These are phyloP conservation scores for human (Homo sapiens) DNA, from an alignment of 2,113 vertebrate genomes.

Conservation along the genomic window DNA sequence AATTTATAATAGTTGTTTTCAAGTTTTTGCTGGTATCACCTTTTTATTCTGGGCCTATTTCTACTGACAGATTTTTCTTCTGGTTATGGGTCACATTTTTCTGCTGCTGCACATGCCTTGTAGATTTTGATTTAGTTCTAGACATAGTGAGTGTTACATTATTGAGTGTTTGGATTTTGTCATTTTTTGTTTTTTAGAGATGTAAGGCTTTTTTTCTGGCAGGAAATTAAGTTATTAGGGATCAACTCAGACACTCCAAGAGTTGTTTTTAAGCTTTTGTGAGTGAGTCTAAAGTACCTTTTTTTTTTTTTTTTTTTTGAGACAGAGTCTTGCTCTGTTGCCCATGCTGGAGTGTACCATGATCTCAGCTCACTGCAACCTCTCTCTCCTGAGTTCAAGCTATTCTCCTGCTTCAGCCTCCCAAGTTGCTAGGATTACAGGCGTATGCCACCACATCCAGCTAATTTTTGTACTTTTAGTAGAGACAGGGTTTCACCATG, in stretches of 20 bases:
- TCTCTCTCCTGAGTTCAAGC: no score
- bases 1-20: neutral
- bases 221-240: slow-evolving; percentile 13
- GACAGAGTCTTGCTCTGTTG: no score
- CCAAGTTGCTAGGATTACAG: no score
- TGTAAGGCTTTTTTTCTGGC: neutral
- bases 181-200: neutral
- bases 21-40: neutral
- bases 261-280: slow-evolving; percentile 45
- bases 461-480: no score
- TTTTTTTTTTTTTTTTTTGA: no score
- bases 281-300: neutral
- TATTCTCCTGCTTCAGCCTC: no score
- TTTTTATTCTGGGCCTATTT: neutral
- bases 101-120: neutral
- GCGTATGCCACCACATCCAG: no score
- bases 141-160: neutral
- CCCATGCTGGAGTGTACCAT: no score
- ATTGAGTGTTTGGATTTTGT: slow-evolving; percentile 29
- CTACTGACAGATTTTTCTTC: slow-evolving; percentile 12
- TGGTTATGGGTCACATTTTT: neutral
- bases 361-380: no score
- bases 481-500: no score
- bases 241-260: neutral
- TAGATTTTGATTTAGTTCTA: slow-evolving; percentile 14